Evolutionary conservation across 2,113 vertebrate genomes (phyloP), one percentile per base, ranked within the genome.

Genomic region (Paradoxurus hermaphroditus): DNA sequence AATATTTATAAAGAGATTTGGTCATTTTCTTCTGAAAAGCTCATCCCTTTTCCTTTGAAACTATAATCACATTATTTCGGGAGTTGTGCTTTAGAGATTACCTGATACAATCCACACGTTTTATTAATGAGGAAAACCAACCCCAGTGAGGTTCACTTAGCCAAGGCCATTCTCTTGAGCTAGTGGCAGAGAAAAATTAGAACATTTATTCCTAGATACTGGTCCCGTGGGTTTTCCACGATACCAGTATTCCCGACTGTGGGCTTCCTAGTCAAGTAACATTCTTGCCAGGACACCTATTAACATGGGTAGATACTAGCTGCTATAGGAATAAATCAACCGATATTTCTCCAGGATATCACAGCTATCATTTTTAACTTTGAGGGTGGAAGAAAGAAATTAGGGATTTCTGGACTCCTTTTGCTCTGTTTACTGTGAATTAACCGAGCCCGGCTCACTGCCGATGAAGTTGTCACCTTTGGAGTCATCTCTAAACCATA

Each of bases 151-250:
- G 44, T 63, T 95, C 91, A 78, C 70, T 95, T 78, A 78, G 78
- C n/a, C 73, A 97, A 94, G 91, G 89, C 91, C 91, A 92, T 21
- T 68, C 59, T 94, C 77, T 63, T 44, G 56, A 94, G 88, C n/a
- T 70, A 94, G 70, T 86, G 67, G 83, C 90, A 91, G 70, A 70
- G 41, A 94, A 92, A 62, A 96, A 96, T 86, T 67, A 91, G 70
- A 96, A 88, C 51, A 67, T 72, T 95, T 34, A 27, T 88, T 98
- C 94, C 89, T 81, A 97, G 79, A 96, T 56, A 95, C 75, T 65
- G 46, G 62, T 70, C 82, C 36, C 62, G 88, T 16, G 90, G 90
- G 70, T 86, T 92, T 95, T 90, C 94, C 93, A 97, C 1, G 10
- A 81, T 77, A 91, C 96, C 86, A 95, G 15, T 87, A 86, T 29